A percentile compares a stretch with the other conserved stretches of the same genome.
phyloP scores from a whole-genome alignment of 2,888 invertebrate species.

The Eupithecia vulgata region DNA sequence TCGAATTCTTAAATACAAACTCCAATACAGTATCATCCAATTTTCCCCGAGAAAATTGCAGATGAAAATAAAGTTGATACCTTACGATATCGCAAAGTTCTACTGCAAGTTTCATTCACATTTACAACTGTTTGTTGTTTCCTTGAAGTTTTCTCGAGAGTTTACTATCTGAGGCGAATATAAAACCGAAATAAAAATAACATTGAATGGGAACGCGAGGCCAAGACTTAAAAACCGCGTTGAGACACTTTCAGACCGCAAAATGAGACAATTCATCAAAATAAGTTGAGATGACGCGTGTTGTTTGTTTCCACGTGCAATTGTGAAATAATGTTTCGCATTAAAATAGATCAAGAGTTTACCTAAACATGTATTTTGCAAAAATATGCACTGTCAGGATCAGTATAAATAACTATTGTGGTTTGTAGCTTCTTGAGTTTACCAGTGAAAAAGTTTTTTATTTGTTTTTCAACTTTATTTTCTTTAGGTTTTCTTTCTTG shows the following conservation, averaged over 20 bases:
- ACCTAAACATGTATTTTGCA: not conserved
- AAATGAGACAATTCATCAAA: slow-evolving; percentile 18
- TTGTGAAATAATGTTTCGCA: not conserved
- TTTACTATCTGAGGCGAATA: slow-evolving; percentile 1
- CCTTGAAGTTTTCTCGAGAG: slow-evolving; percentile 13
- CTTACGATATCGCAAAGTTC: not conserved
- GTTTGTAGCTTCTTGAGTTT: no score
- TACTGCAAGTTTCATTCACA: slow-evolving; percentile 8
- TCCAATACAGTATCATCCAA: not conserved
- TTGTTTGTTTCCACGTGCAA: slow-evolving; percentile 20
- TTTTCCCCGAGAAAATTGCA: slow-evolving; percentile 3
- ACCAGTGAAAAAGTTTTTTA: no score
- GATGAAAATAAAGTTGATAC: not conserved
- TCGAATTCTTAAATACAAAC: not conserved
- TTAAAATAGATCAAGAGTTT: not conserved
- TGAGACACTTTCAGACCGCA: slow-evolving; percentile 28
- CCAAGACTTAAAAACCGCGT: slow-evolving; percentile 19
- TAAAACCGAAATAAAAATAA: slow-evolving; percentile 7
- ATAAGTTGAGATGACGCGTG: slow-evolving; percentile 17
- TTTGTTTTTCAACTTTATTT: no score
- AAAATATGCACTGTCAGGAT: not conserved
- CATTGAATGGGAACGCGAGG: slow-evolving; percentile 15
- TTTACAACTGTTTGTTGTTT: slow-evolving; percentile 13
- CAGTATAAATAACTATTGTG: no score
- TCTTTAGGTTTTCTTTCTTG: no score